A percentile compares a stretch with the other conserved stretches of the same genome.
Conservation (phyloP, 2,888 invertebrate species). For the Ophion ventricosus region DNA sequence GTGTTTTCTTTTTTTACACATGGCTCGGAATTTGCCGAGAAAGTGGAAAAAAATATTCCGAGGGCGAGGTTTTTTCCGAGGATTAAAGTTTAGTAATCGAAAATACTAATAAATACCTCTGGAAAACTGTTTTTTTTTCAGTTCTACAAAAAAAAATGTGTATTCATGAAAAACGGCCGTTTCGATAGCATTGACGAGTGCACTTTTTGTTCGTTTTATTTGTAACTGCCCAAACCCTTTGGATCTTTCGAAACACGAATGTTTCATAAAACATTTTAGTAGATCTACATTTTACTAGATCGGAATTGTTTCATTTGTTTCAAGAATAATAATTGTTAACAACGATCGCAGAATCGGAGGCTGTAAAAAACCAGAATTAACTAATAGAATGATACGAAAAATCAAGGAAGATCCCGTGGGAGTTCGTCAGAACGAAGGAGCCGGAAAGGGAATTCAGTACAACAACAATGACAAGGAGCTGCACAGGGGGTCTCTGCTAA, state of each 20-base stretch:
- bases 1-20: not conserved
- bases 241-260: not conserved
- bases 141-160: not conserved
- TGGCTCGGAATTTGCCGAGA: not conserved
- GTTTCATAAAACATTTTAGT: not conserved
- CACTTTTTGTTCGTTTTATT: not conserved
- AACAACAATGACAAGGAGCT: slow-evolving; percentile 8
- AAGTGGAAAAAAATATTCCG: not conserved
- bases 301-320: not conserved
- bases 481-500: slow-evolving; percentile 30
- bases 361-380: not conserved
- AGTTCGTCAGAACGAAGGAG: not conserved
- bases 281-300: not conserved
- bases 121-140: not conserved
- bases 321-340: not conserved
- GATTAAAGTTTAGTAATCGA: not conserved
- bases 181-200: not conserved
- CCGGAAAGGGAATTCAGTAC: not conserved
- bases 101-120: not conserved
- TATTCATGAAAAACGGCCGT: not conserved
- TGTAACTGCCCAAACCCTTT: not conserved
- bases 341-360: not conserved
- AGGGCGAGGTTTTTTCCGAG: not conserved
- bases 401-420: not conserved
- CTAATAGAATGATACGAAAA: not conserved